phyloP scores from a whole-genome alignment of 2,797 vertebrate genomes.

The Cuculus canorus region DNA sequence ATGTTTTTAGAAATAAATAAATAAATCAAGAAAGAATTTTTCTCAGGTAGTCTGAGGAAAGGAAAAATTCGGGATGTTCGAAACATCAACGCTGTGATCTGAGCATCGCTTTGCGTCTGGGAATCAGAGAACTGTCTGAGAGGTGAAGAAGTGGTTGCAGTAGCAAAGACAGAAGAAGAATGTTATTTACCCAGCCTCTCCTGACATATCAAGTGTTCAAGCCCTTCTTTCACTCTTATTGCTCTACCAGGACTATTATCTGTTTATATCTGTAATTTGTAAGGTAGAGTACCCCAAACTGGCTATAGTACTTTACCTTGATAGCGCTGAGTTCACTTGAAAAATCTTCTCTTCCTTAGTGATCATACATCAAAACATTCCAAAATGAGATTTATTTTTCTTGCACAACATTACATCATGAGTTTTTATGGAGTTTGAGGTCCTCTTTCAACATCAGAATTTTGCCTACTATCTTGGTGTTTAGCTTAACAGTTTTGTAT shows the following conservation, averaged over 20 bases:
- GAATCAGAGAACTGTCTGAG: not conserved
- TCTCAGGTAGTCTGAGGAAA: not conserved
- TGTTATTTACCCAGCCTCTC: not conserved
- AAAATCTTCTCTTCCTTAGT: not conserved
- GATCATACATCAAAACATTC: not conserved
- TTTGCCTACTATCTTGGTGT: not conserved
- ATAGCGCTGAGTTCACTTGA: not conserved
- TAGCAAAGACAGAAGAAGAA: not conserved
- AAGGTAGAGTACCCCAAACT: not conserved
- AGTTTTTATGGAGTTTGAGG: not conserved
- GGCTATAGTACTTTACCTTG: not conserved
- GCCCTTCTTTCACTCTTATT: not conserved
- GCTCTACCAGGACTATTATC: not conserved
- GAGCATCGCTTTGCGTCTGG: not conserved
- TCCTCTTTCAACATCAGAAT: not conserved
- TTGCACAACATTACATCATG: not conserved
- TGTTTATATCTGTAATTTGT: not conserved
- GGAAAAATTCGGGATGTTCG: not conserved
- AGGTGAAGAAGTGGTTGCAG: not conserved
- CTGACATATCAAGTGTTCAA: not conserved
- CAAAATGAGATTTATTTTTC: not conserved
- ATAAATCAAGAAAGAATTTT: not conserved
- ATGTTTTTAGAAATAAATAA: not conserved
- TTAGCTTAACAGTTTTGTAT: not conserved
- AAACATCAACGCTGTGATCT: not conserved